Evolutionary conservation across 2,113 vertebrate genomes (phyloP).

Genomic region (Mus spicilegus): DNA sequence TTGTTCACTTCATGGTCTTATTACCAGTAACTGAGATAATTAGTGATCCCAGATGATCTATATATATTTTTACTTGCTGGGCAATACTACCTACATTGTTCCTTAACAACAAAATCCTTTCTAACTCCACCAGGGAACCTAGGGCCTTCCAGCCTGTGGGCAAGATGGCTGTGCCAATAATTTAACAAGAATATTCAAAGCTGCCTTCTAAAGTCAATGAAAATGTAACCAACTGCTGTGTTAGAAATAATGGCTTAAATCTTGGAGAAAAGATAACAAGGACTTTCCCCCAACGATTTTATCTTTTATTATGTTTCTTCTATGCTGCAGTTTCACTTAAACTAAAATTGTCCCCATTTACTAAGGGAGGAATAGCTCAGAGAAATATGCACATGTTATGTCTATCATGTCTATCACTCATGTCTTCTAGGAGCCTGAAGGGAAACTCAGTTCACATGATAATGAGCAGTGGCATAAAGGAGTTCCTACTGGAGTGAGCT

Average conservation of each 20-base stretch:
- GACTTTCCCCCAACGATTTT: conserved; percentile 44
- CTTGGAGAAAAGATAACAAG: conserved; percentile 3
- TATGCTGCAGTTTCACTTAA: not conserved
- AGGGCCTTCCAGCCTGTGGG: not conserved
- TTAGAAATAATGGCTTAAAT: conserved; percentile 1
- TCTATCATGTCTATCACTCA: conserved; percentile 8
- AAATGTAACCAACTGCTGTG: not conserved
- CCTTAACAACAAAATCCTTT: not conserved
- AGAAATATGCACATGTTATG: conserved; percentile 19
- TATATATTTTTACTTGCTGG: not conserved
- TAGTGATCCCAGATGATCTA: not conserved
- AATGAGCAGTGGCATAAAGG: conserved; percentile 5
- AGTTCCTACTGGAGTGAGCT: conserved; percentile 38
- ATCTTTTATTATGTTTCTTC: not conserved
- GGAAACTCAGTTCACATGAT: not conserved
- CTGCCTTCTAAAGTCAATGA: not conserved
- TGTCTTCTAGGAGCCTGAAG: conserved; percentile 51
- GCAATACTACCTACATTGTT: not conserved
- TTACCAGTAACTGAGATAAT: not conserved
- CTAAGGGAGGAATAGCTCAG: conserved; percentile 1
- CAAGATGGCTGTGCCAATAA: not conserved
- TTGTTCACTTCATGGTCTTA: not conserved
- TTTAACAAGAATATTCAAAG: not conserved
- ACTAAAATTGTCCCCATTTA: conserved; percentile 55
- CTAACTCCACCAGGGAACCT: not conserved